phyloP scores from a whole-genome alignment of 2,797 vertebrate species.

The Pipistrellus pygmaeus region DNA sequence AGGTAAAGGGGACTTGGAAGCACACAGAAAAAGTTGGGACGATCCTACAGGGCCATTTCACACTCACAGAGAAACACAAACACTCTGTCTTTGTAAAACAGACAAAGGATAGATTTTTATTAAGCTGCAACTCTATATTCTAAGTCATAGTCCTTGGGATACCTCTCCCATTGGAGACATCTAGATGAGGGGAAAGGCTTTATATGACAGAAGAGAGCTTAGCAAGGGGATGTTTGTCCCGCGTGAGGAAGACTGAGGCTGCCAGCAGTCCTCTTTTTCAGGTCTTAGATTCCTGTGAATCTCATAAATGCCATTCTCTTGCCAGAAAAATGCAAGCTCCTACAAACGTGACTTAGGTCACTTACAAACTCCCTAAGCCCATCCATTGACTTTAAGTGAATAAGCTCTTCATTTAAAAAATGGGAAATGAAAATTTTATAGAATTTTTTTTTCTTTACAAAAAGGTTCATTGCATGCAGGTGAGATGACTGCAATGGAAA shows the following conservation, averaged over 20 bases:
- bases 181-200: not conserved
- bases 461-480: not conserved
- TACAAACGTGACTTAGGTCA: not conserved
- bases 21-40: not conserved
- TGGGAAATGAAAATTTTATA: conserved; percentile 4
- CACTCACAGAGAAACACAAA: not conserved
- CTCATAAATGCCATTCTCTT: not conserved
- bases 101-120: not conserved
- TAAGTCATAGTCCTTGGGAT: not conserved
- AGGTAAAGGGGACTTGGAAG: not conserved
- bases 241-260: not conserved
- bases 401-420: not conserved
- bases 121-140: not conserved
- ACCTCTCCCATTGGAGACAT: not conserved
- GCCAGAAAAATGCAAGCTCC: conserved; percentile 13
- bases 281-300: conserved; percentile 15
- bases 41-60: not conserved
- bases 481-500: conserved; percentile 20
- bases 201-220: not conserved
- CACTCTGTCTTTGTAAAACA: not conserved
- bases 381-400: conserved; percentile 18
- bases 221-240: not conserved
- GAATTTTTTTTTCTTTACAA: not conserved
- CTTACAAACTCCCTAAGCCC: not conserved
- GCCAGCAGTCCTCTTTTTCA: not conserved